These are phyloP conservation scores for Steinernema carpocapsae DNA, from an alignment of 2,888 invertebrate species.

Conservation along the genomic window DNA sequence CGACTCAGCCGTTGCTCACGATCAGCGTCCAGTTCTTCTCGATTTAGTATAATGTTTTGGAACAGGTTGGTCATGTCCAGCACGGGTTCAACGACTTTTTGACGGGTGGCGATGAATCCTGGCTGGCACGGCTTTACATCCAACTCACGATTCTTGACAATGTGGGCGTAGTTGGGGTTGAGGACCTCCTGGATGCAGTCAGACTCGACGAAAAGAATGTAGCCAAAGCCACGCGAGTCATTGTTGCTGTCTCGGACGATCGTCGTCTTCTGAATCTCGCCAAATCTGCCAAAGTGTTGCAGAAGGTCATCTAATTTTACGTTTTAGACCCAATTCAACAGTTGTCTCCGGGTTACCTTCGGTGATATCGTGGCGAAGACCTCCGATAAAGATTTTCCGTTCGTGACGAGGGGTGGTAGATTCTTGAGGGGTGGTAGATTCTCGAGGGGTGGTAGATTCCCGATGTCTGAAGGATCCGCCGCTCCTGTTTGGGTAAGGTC, in stretches of 20 bases:
- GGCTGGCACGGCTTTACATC: background rate
- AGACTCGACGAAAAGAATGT: background rate
- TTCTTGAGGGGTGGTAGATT: too few species aligned
- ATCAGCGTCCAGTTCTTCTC: too few species aligned
- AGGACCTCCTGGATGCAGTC: constrained; percentile 2
- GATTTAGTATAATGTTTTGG: too few species aligned
- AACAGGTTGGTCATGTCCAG: background rate
- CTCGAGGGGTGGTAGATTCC: too few species aligned
- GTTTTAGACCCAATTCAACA: background rate
- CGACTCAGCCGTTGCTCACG: too few species aligned
- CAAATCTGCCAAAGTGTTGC: background rate
- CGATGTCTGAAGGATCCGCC: too few species aligned
- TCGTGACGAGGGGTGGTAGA: constrained; percentile 4
- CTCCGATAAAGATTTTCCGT: background rate
- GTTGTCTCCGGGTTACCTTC: background rate
- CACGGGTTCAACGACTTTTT: too few species aligned
- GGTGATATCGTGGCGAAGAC: background rate
- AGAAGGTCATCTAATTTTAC: constrained; percentile 22
- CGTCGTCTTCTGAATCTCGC: constrained; percentile 9
- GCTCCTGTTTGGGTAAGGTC: too few species aligned
- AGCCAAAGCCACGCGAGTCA: background rate
- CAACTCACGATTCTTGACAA: background rate
- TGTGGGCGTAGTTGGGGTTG: background rate
- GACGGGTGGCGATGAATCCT: too few species aligned
- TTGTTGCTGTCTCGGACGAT: background rate